phyloP scores from a whole-genome alignment of 2,888 invertebrate genomes.

The Drosophila mayaguana region DNA sequence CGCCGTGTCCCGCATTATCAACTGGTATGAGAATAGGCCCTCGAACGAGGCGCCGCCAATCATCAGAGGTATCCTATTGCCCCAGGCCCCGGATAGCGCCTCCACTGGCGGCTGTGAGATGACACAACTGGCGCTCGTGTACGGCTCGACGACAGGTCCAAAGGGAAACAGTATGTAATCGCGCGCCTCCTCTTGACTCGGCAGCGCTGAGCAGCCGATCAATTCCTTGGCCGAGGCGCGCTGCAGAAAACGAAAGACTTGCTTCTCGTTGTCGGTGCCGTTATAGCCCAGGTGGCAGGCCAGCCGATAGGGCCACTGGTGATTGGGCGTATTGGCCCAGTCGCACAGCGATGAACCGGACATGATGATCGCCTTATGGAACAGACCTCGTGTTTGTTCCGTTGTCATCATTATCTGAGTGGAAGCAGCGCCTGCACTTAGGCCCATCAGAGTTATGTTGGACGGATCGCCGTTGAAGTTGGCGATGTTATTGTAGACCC shows the following conservation, averaged over 20 bases:
- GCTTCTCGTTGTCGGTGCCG: slow-evolving; percentile 83
- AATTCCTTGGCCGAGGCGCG: slow-evolving; percentile 55
- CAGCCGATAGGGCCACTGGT: slow-evolving; percentile 77
- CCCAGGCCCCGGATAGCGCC: slow-evolving; percentile 77
- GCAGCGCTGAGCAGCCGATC: slow-evolving; percentile 52
- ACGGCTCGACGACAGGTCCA: slow-evolving; percentile 82
- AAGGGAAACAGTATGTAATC: slow-evolving; percentile 74
- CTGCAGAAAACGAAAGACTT: slow-evolving; percentile 69
- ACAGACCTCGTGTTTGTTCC: slow-evolving; percentile 84
- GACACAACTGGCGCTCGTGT: slow-evolving; percentile 73
- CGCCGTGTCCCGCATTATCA: slow-evolving; percentile 39
- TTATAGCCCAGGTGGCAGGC: slow-evolving; percentile 82
- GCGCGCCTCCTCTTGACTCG: slow-evolving; percentile 65
- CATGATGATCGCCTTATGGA: slow-evolving; percentile 83
- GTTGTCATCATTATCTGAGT: slow-evolving; percentile 85
- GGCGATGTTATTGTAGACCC: slow-evolving; percentile 85
- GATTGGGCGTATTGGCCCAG: slow-evolving; percentile 76
- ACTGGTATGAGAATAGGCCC: slow-evolving; percentile 78
- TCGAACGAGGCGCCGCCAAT: slow-evolving; percentile 83
- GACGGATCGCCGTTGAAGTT: slow-evolving; percentile 86
- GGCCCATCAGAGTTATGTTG: slow-evolving; percentile 86
- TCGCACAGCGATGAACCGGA: slow-evolving; percentile 79
- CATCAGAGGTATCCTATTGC: slow-evolving; percentile 81
- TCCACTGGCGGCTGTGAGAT: slow-evolving; percentile 67
- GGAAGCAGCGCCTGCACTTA: slow-evolving; percentile 86